Conservation (phyloP, 2,888 invertebrate genomes). For the Actias luna region DNA sequence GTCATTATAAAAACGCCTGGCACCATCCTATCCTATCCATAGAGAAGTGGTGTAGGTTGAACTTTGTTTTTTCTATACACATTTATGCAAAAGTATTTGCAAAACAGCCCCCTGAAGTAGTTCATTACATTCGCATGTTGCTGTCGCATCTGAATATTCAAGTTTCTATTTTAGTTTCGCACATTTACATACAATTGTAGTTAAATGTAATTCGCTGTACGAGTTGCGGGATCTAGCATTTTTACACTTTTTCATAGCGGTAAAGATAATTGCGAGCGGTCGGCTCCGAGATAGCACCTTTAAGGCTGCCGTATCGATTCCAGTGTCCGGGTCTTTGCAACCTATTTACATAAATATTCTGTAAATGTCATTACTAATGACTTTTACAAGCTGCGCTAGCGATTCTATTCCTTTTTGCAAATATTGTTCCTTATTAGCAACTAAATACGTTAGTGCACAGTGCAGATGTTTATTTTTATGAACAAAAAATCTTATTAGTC, state of each 20-base stretch:
- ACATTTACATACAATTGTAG: constrained; percentile 6
- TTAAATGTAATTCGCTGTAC: background rate
- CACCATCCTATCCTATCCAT: no score
- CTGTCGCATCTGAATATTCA: constrained; percentile 2
- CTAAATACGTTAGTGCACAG: background rate
- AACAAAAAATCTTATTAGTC: no score
- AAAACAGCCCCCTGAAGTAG: background rate
- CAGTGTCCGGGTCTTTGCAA: background rate
- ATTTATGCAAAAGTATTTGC: background rate
- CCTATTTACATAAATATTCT: background rate
- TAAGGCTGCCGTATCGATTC: constrained; percentile 1
- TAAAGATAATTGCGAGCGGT: background rate
- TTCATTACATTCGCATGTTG: background rate
- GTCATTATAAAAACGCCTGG: no score
- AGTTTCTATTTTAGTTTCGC: background rate
- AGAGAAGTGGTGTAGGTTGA: no score
- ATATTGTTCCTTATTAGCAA: background rate
- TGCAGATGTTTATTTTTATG: no score
- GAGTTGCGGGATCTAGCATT: background rate
- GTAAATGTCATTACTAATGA: background rate
- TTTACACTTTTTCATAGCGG: background rate
- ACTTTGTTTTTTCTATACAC: no score
- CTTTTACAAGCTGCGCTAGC: background rate
- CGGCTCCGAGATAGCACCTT: background rate
- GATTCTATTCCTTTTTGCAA: background rate